A percentile compares a stretch with the other conserved stretches of the same genome.
phyloP scores from a whole-genome alignment of 2,888 invertebrate genomes.

The Agelastica alni region DNA sequence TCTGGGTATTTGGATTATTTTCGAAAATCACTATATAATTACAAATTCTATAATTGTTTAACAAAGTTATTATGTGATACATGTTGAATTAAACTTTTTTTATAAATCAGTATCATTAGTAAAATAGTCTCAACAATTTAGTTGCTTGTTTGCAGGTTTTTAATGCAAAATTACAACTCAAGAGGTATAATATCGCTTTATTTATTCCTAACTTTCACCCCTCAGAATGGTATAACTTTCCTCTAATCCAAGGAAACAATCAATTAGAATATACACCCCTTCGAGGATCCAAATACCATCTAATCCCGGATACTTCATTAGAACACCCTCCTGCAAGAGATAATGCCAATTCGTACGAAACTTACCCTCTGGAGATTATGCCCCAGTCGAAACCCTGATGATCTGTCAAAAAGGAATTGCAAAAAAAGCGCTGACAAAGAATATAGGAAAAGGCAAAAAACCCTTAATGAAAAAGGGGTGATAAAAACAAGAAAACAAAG shows the following conservation, averaged over 20 bases:
- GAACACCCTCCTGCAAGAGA: conserved; percentile 23
- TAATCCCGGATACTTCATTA: conserved; percentile 33
- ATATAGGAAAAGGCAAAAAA: not conserved
- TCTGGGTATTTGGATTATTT: no score
- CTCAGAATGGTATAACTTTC: conserved; percentile 8
- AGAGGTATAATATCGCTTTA: no score
- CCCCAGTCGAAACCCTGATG: not conserved
- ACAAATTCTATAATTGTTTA: no score
- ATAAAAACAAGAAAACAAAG: no score
- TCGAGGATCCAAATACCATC: conserved; percentile 21
- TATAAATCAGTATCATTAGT: no score
- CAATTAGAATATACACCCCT: conserved; percentile 17
- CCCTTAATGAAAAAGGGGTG: not conserved
- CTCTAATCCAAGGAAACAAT: conserved; percentile 21
- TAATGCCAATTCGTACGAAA: conserved; percentile 19
- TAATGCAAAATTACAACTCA: no score
- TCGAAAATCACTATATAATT: no score
- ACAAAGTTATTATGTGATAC: no score
- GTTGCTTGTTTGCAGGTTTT: no score
- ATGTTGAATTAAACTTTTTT: no score
- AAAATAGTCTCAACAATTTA: no score
- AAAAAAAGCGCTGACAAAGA: not conserved
- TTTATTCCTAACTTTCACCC: no score
- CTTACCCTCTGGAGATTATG: conserved; percentile 14
- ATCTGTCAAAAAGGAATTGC: not conserved